Conservation (phyloP, 37 sponge, comb jelly and placozoan genomes). For the Eunapius fragilis region DNA sequence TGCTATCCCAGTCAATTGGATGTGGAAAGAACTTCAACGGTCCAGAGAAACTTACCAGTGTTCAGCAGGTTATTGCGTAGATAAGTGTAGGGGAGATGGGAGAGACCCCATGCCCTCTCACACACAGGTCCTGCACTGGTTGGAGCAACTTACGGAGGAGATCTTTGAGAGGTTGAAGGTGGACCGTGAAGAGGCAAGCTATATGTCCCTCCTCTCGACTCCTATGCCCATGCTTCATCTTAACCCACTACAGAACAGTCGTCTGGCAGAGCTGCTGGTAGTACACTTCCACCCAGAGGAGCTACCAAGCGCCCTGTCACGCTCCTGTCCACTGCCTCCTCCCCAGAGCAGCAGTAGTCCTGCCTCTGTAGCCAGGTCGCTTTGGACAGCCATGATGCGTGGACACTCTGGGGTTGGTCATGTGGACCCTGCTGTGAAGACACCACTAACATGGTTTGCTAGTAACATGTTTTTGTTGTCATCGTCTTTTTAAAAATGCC, state of each 20-base stretch:
- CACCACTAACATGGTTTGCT: slow-evolving; percentile 12
- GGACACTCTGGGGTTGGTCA: neutral
- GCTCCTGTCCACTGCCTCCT: slow-evolving; percentile 16
- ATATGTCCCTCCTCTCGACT: too few relatives aligned
- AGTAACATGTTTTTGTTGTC: neutral
- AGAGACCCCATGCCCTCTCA: neutral
- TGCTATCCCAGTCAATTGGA: slow-evolving; percentile 72
- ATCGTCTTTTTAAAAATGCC: neutral
- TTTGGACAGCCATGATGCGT: slow-evolving; percentile 10
- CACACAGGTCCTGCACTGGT: slow-evolving; percentile 55
- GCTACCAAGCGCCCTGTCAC: neutral
- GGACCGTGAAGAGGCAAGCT: slow-evolving; percentile 36
- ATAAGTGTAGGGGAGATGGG: too few relatives aligned
- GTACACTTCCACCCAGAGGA: slow-evolving; percentile 23
- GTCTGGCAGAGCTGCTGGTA: slow-evolving; percentile 2
- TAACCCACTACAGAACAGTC: neutral
- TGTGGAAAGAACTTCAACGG: slow-evolving; percentile 90
- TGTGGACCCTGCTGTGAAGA: slow-evolving; percentile 2
- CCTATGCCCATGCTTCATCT: too few relatives aligned
- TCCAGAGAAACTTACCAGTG: slow-evolving; percentile 47
- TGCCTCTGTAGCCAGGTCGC: neutral
- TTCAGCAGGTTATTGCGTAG: slow-evolving; percentile 31
- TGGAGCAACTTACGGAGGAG: slow-evolving; percentile 58
- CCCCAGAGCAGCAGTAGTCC: neutral
- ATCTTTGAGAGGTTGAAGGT: slow-evolving; percentile 54